These are phyloP conservation scores for Ammodramus savannarum DNA, from an alignment of 2,113 vertebrate species.

Conservation along the genomic window DNA sequence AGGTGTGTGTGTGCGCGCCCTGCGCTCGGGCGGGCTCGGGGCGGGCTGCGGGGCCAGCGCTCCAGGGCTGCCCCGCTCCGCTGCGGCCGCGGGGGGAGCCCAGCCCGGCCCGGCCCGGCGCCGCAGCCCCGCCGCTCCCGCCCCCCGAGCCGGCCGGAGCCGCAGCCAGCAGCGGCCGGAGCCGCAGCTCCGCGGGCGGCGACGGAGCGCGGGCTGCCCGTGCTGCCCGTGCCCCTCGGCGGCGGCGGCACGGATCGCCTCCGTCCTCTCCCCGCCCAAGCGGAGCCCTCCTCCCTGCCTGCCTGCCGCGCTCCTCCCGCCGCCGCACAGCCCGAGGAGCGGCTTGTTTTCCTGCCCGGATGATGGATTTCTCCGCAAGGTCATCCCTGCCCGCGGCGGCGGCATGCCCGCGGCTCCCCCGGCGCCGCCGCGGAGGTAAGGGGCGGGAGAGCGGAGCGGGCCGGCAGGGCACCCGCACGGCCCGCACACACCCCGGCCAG, in stretches of 20 bases:
- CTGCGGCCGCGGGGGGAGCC: background rate
- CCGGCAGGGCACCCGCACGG: background rate
- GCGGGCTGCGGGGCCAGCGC: background rate
- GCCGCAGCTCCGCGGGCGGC: background rate
- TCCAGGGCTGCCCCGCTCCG: background rate
- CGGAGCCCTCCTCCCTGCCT: background rate
- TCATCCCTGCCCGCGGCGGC: slow-evolving; percentile 49
- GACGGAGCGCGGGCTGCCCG: background rate
- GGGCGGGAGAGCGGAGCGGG: background rate
- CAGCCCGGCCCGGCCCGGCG: background rate
- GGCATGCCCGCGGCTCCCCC: background rate
- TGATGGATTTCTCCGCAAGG: slow-evolving; percentile 70
- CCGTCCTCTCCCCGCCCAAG: background rate
- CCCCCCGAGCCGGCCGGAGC: background rate
- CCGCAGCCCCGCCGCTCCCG: background rate
- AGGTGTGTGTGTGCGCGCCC: background rate
- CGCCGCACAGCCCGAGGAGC: background rate
- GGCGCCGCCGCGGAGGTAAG: background rate
- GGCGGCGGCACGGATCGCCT: background rate
- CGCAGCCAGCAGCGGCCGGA: background rate
- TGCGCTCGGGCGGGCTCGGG: background rate
- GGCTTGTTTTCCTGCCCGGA: slow-evolving; percentile 1
- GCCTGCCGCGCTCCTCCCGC: background rate
- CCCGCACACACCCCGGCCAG: background rate
- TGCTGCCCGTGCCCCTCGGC: background rate